These are phyloP conservation scores for Megaustenia siamemsis DNA, from an alignment of 2,888 invertebrate genomes.

Conservation along the genomic window DNA sequence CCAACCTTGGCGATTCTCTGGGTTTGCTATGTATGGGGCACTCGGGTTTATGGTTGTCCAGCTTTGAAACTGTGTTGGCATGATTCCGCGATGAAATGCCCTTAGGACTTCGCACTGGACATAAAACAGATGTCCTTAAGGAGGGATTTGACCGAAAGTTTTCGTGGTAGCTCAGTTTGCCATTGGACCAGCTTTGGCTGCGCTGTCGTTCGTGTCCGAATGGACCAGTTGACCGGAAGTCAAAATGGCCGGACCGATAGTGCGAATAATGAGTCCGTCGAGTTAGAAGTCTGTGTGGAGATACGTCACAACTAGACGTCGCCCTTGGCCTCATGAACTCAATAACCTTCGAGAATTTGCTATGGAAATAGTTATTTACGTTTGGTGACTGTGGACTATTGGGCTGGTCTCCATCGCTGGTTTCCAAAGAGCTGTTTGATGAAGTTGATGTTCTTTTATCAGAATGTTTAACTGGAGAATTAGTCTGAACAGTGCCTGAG, in stretches of 20 bases:
- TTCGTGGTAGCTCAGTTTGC: conserved; percentile 3
- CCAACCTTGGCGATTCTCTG: background rate
- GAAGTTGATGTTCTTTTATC: background rate
- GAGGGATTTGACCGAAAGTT: background rate
- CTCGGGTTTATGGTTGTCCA: background rate
- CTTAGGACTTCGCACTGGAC: background rate
- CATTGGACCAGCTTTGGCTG: conserved; percentile 52
- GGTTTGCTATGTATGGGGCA: conserved; percentile 23
- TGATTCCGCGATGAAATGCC: background rate
- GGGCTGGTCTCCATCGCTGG: background rate
- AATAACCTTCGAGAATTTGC: background rate
- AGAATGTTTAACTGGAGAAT: background rate
- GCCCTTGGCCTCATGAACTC: background rate
- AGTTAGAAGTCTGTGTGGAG: conserved; percentile 46
- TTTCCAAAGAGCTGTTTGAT: background rate
- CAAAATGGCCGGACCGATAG: background rate
- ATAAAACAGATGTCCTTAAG: background rate
- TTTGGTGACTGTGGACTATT: conserved; percentile 31
- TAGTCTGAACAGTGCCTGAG: background rate
- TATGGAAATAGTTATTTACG: conserved; percentile 25
- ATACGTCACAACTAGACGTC: conserved; percentile 17
- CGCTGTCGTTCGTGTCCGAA: background rate
- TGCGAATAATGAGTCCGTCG: conserved; percentile 30
- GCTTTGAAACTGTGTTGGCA: background rate
- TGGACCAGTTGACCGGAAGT: background rate